These are phyloP conservation scores for Pseudocheirus occidentalis DNA, from an alignment of 2,797 vertebrate genomes.

Conservation along the genomic window DNA sequence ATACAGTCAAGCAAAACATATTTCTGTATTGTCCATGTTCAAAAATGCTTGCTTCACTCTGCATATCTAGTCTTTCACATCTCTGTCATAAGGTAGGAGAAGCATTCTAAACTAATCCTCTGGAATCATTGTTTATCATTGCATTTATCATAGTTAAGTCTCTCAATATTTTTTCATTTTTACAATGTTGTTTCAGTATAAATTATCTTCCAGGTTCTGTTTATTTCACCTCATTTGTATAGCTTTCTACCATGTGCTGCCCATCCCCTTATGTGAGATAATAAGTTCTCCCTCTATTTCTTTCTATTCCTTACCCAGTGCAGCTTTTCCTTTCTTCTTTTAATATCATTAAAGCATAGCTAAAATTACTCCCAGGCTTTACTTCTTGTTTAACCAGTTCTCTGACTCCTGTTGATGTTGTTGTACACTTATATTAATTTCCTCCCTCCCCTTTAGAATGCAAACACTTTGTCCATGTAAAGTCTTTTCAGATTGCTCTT, in stretches of 20 bases:
- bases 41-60: not conserved
- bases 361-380: not conserved
- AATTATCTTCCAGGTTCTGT: not conserved
- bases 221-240: not conserved
- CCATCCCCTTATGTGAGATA: not conserved
- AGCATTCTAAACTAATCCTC: not conserved
- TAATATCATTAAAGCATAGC: not conserved
- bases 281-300: not conserved
- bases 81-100: not conserved
- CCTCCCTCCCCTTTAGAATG: not conserved
- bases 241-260: not conserved
- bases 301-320: not conserved
- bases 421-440: not conserved
- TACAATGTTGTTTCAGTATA: not conserved
- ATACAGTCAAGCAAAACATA: not conserved
- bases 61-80: not conserved
- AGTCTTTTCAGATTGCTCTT: not conserved
- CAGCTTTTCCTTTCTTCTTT: not conserved
- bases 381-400: not conserved
- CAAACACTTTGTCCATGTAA: not conserved
- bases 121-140: not conserved
- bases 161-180: not conserved
- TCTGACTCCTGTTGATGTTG: not conserved
- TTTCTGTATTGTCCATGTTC: not conserved
- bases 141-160: not conserved